Conservation (phyloP, 2,888 invertebrate genomes). For the Punctoribates punctum region DNA sequence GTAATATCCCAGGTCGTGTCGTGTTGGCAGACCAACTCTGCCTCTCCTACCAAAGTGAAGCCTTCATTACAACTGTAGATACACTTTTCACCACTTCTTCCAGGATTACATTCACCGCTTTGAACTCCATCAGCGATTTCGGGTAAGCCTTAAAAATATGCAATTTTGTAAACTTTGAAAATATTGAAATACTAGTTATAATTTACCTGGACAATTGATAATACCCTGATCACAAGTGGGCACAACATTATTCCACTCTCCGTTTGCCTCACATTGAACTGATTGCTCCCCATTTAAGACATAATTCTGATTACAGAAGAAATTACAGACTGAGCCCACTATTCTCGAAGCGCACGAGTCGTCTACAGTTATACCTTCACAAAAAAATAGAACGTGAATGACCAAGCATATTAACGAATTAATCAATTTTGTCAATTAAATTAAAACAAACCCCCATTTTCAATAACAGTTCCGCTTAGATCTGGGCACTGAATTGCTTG, state of each 20-base stretch:
- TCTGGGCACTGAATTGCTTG: not conserved
- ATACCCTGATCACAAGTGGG: too few relatives aligned
- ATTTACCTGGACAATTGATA: too few relatives aligned
- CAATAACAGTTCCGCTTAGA: not conserved
- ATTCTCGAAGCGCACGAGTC: not conserved
- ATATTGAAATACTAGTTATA: too few relatives aligned
- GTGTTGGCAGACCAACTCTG: not conserved
- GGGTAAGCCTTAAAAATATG: not conserved
- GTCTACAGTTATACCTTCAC: not conserved
- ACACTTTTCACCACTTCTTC: not conserved
- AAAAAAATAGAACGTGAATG: too few relatives aligned
- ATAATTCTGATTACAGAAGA: conserved; percentile 8
- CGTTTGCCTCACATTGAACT: not conserved
- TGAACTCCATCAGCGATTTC: not conserved
- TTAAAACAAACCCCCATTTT: not conserved
- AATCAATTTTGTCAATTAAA: not conserved
- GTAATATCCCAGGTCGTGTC: not conserved
- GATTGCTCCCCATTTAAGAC: not conserved
- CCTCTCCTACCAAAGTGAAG: not conserved
- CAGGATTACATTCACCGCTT: not conserved
- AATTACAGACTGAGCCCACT: not conserved
- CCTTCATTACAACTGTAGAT: not conserved
- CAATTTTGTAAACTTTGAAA: too few relatives aligned
- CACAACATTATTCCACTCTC: not conserved
- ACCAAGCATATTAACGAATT: too few relatives aligned